Percentiles rank a stretch among this genome's conserved stretches.
These are phyloP conservation scores for Deilephila elpenor DNA, from an alignment of 2,888 invertebrate genomes.

Conservation along the genomic window DNA sequence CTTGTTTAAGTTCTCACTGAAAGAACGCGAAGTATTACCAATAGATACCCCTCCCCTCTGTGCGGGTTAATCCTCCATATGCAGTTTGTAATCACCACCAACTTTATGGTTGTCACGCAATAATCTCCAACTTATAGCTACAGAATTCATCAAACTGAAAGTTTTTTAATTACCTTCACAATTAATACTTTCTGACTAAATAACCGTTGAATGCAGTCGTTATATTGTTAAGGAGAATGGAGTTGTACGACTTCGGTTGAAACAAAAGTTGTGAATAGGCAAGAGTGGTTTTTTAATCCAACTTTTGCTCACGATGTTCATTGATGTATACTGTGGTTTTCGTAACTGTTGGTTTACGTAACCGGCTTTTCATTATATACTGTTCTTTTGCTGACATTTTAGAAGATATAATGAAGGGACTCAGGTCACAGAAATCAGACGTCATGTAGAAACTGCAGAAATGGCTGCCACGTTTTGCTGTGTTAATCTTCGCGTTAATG, in stretches of 20 bases:
- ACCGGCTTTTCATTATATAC: too few relatives aligned
- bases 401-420: too few relatives aligned
- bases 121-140: not conserved
- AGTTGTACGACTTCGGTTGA: not conserved
- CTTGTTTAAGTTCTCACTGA: not conserved
- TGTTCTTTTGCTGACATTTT: too few relatives aligned
- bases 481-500: too few relatives aligned
- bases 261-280: not conserved
- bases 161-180: conserved; percentile 19
- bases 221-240: not conserved
- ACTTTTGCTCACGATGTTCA: too few relatives aligned
- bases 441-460: too few relatives aligned
- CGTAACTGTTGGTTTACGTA: too few relatives aligned
- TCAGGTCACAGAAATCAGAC: too few relatives aligned
- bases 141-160: not conserved
- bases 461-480: too few relatives aligned
- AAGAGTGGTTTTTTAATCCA: too few relatives aligned
- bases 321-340: too few relatives aligned
- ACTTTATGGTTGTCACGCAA: conserved; percentile 13
- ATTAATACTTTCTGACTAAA: not conserved
- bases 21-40: not conserved
- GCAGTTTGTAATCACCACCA: not conserved
- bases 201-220: not conserved
- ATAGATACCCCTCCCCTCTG: not conserved
- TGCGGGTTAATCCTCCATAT: not conserved